Evolutionary conservation across 2,797 vertebrate species (phyloP).

Genomic region (Sciurus vulgaris): DNA sequence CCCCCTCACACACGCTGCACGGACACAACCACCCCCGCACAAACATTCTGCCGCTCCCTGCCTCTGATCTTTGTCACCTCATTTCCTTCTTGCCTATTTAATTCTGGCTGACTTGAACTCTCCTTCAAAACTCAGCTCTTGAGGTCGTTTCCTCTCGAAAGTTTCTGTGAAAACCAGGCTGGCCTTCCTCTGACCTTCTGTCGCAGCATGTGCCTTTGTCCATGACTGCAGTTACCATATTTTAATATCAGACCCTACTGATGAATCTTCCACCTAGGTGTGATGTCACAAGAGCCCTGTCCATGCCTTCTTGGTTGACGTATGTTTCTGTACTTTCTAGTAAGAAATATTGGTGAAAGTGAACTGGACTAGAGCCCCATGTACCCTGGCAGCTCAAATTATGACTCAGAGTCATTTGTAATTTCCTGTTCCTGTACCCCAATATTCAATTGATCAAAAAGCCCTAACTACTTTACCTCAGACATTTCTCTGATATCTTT

Average conservation of each 20-base stretch:
- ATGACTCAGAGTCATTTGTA: background rate
- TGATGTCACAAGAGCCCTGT: background rate
- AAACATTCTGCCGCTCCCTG: background rate
- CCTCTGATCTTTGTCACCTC: background rate
- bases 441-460: background rate
- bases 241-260: background rate
- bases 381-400: background rate
- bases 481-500: background rate
- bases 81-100: background rate
- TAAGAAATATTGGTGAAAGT: background rate
- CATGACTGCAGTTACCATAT: background rate
- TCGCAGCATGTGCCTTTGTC: background rate
- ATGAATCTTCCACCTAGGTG: background rate
- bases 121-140: constrained; percentile 33
- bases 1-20: background rate
- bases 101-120: background rate
- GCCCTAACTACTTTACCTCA: background rate
- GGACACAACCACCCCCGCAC: too few species aligned
- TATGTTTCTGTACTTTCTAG: background rate
- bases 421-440: constrained; percentile 17
- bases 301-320: background rate
- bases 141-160: background rate
- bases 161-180: background rate
- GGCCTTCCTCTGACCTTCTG: background rate
- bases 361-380: background rate